A percentile compares a stretch with the other conserved stretches of the same genome.
Evolutionary conservation across 2,888 invertebrate species (phyloP).

Genomic region (Falcaria lacertinaria): DNA sequence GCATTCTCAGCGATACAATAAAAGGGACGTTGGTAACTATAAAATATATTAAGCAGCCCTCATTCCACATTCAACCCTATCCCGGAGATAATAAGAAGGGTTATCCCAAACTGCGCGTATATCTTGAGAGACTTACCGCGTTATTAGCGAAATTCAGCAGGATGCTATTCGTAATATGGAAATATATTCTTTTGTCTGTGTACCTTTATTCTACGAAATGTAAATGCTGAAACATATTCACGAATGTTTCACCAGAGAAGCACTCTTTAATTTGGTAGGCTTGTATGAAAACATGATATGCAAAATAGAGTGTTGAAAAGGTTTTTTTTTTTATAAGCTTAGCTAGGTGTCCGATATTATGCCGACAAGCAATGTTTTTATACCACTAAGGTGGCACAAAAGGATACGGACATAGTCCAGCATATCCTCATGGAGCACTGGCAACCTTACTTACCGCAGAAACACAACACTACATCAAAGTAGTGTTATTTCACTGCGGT

Average conservation of each 20-base stretch:
- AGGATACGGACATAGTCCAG: too few relatives aligned
- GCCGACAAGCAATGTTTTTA: too few relatives aligned
- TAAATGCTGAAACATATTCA: conserved; percentile 34
- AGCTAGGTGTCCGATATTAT: too few relatives aligned
- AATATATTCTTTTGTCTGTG: conserved; percentile 48
- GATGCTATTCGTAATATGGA: conserved; percentile 48
- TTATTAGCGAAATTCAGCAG: conserved; percentile 46
- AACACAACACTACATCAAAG: too few relatives aligned
- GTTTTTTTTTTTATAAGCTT: too few relatives aligned
- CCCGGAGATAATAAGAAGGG: conserved; percentile 23
- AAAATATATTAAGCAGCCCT: neutral
- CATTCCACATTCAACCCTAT: conserved; percentile 20
- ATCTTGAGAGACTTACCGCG: conserved; percentile 21
- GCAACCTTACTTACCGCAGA: too few relatives aligned
- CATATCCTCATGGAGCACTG: too few relatives aligned
- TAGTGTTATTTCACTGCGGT: too few relatives aligned
- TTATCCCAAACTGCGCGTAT: conserved; percentile 15
- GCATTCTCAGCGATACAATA: conserved; percentile 6
- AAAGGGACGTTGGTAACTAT: neutral
- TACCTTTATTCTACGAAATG: conserved; percentile 40
- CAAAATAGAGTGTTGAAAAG: too few relatives aligned
- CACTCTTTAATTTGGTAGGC: conserved; percentile 29
- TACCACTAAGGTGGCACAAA: too few relatives aligned
- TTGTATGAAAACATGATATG: conserved; percentile 15
- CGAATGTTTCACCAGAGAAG: conserved; percentile 24